These are phyloP conservation scores for Cydia fagiglandana DNA, from an alignment of 1,140 invertebrate species.

Conservation along the genomic window DNA sequence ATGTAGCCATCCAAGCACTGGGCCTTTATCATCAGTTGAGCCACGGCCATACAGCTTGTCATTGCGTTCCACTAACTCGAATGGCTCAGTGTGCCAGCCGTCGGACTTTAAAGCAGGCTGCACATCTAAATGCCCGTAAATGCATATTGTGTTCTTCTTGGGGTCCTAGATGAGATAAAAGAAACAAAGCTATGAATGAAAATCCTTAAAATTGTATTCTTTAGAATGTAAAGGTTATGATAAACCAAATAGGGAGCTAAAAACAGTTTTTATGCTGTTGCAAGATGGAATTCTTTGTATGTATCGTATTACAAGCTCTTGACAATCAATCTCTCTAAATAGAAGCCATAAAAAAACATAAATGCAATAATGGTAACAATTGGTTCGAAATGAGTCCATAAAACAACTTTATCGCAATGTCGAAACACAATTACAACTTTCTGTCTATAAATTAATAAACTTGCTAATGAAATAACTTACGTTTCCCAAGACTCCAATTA, in stretches of 20 bases:
- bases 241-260: too few species aligned
- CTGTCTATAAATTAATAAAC: neutral
- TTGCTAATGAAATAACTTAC: conserved; percentile 55
- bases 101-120: conserved; percentile 95
- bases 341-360: too few species aligned
- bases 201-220: too few species aligned
- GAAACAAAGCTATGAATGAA: conserved; percentile 32
- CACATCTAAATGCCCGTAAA: conserved; percentile 99
- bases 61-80: conserved; percentile 92
- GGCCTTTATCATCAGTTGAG: conserved; percentile 96
- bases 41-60: conserved; percentile 96
- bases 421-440: neutral
- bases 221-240: too few species aligned
- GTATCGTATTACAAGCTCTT: too few species aligned
- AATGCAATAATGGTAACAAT: too few species aligned
- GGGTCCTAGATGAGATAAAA: conserved; percentile 80
- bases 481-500: conserved; percentile 91
- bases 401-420: neutral
- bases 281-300: too few species aligned
- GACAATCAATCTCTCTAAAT: too few species aligned
- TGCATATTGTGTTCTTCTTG: conserved; percentile 93
- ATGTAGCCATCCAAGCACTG: conserved; percentile 96
- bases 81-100: conserved; percentile 98
- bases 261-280: too few species aligned
- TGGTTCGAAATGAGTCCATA: too few species aligned